Percentiles rank a stretch among this genome's conserved stretches.
These are phyloP conservation scores for Acanthopleura granulata DNA, from an alignment of 2,888 invertebrate species.

Conservation along the genomic window DNA sequence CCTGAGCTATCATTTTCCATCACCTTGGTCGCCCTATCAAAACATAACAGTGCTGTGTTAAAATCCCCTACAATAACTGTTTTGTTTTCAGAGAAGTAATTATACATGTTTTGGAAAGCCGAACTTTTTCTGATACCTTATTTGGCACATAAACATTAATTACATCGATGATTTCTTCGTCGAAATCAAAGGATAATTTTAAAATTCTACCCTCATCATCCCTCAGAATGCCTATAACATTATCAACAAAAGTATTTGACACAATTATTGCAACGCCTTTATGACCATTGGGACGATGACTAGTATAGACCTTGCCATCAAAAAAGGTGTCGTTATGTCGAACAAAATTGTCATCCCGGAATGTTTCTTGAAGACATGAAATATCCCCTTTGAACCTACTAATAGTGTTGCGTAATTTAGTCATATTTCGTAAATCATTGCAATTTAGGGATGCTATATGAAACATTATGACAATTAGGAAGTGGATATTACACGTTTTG, in stretches of 20 bases:
- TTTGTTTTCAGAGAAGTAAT: not conserved
- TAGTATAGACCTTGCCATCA: constrained; percentile 11
- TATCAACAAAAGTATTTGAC: not conserved
- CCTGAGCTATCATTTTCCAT: not conserved
- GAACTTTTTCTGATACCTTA: constrained; percentile 13
- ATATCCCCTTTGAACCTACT: not conserved
- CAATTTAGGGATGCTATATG: not conserved
- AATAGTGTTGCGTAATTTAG: not conserved
- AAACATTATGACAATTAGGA: not conserved
- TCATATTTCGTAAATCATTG: not conserved
- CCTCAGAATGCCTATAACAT: not conserved
- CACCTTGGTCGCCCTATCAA: not conserved
- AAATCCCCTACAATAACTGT: not conserved
- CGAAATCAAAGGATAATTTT: constrained; percentile 7
- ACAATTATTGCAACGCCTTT: constrained; percentile 22
- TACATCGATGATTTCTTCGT: constrained; percentile 21
- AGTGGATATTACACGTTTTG: too few relatives aligned
- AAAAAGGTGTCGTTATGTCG: not conserved
- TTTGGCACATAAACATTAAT: constrained; percentile 26
- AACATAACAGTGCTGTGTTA: not conserved
- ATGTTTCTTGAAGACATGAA: constrained; percentile 20
- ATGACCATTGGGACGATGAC: not conserved
- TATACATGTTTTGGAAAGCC: constrained; percentile 8
- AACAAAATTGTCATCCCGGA: constrained; percentile 8
- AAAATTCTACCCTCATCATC: constrained; percentile 19